Percentiles rank a stretch among this genome's conserved stretches.
These are phyloP conservation scores for Syngnathus scovelli DNA, from an alignment of 2,113 vertebrate genomes.

Conservation along the genomic window DNA sequence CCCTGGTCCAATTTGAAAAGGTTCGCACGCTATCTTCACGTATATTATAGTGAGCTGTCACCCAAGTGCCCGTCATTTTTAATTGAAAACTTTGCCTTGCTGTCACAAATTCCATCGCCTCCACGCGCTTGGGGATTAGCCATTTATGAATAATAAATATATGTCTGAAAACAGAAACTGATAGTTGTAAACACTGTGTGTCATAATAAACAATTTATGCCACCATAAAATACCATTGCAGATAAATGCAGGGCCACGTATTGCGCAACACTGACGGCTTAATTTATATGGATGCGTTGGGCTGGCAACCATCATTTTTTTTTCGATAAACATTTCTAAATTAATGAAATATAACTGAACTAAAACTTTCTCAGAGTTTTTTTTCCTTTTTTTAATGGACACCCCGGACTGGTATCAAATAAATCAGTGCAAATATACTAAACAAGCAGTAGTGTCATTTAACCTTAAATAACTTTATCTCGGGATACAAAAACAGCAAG, in stretches of 20 bases:
- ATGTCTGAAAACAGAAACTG: constrained; percentile 9
- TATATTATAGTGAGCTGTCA: constrained; percentile 21
- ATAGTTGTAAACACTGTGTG: neutral
- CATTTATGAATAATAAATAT: constrained; percentile 19
- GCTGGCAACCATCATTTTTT: neutral
- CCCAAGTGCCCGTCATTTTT: constrained; percentile 5
- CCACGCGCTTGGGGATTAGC: constrained; percentile 20
- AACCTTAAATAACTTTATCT: neutral
- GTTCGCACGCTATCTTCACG: constrained; percentile 18
- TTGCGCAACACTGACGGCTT: neutral
- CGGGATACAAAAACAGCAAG: neutral
- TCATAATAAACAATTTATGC: neutral
- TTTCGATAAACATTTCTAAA: neutral
- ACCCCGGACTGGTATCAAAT: neutral
- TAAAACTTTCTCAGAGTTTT: neutral
- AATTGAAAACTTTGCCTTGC: constrained; percentile 32
- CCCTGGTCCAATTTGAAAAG: neutral
- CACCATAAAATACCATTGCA: neutral
- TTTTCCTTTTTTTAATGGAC: neutral
- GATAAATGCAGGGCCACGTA: neutral
- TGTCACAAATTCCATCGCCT: constrained; percentile 37
- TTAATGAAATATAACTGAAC: neutral
- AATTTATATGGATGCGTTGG: neutral
- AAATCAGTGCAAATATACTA: neutral
- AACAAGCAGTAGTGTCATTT: neutral